Evolutionary conservation across 2,888 invertebrate genomes (phyloP).

Genomic region (Synanthedon vespiformis): DNA sequence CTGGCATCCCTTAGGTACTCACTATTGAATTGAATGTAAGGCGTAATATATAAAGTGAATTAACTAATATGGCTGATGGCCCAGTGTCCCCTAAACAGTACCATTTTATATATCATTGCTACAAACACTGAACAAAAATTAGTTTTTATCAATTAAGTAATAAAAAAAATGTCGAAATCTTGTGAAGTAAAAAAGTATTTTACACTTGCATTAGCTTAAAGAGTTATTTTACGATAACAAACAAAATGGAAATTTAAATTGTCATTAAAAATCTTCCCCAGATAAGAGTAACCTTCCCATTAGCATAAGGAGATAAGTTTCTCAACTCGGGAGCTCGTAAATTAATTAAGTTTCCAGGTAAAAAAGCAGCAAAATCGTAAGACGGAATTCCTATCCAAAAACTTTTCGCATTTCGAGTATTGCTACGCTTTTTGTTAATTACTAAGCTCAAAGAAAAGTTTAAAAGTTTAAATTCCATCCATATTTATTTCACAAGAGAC

Average conservation of each 20-base stretch:
- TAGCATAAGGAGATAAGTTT: slow-evolving; percentile 50
- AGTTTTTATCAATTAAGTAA: too few relatives aligned
- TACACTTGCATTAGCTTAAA: too few relatives aligned
- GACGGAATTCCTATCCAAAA: slow-evolving; percentile 37
- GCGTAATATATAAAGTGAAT: too few relatives aligned
- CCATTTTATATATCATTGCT: too few relatives aligned
- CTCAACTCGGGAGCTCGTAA: slow-evolving; percentile 37
- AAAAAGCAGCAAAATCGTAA: slow-evolving; percentile 37
- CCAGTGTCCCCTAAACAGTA: too few relatives aligned
- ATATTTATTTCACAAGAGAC: background rate
- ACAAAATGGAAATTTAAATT: slow-evolving; percentile 45
- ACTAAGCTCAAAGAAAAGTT: slow-evolving; percentile 26
- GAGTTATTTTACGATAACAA: too few relatives aligned
- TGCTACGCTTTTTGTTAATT: slow-evolving; percentile 50
- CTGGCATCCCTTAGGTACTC: too few relatives aligned
- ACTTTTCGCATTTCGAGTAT: slow-evolving; percentile 43
- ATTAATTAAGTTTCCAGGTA: slow-evolving; percentile 57
- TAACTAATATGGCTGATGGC: too few relatives aligned
- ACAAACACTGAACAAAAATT: too few relatives aligned
- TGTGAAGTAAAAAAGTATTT: too few relatives aligned
- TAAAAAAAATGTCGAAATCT: too few relatives aligned
- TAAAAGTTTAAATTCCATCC: slow-evolving; percentile 32
- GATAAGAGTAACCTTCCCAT: slow-evolving; percentile 13
- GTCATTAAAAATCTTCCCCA: slow-evolving; percentile 23
- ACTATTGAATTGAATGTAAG: too few relatives aligned